Base-by-base conservation (phyloP, 2,888 invertebrate species). In the Melitaea athalia region DNA sequence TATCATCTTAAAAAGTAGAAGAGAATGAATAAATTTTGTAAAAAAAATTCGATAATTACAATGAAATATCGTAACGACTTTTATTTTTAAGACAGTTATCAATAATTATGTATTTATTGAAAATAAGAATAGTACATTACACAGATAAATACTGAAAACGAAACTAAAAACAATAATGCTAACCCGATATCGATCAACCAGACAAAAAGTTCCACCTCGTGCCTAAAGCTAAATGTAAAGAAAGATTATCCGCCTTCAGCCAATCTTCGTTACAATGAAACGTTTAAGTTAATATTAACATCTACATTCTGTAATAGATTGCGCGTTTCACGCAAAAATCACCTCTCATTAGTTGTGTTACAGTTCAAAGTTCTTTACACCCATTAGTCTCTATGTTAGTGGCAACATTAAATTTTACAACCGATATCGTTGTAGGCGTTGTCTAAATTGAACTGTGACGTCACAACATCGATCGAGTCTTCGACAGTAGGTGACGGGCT, bases 381-480 rank as follows among this genome's bases (percentile, higher is more conserved):
- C 52, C 45, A 47, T 65, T 60, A 17, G 52, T 8, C 33, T 15
- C 31, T 15, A 42, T 57, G 57, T 63, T 68, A 57, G 67, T 53
- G 62, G 57, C 14, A 63, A 47, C 68, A 68, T 74, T 72, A 74
- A 74, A 73, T 72, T 72, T 72, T 67, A 74, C 72, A 68, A 68
- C 55, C 68, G 64, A 72, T 72, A 70, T 67, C 64, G 55, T 68
- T 66, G 59, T 59, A 63, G 61, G 72, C 71, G 60, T 63, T 74
- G 64, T 67, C 74, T 64, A 69, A 73, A 75, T 73, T 73, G 72
- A 68, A 67, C 57, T 45, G 69, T 68, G 72, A 71, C 72, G 72
- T 71, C 74, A 71, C 49, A 15, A 17, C 45, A 65, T 65, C 52
- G 65, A 65, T 60, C 53, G 38, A 64, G 24, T 7, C 38, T 15